Base-by-base conservation (phyloP, 2,113 vertebrate species). In the Pao palembangensis region DNA sequence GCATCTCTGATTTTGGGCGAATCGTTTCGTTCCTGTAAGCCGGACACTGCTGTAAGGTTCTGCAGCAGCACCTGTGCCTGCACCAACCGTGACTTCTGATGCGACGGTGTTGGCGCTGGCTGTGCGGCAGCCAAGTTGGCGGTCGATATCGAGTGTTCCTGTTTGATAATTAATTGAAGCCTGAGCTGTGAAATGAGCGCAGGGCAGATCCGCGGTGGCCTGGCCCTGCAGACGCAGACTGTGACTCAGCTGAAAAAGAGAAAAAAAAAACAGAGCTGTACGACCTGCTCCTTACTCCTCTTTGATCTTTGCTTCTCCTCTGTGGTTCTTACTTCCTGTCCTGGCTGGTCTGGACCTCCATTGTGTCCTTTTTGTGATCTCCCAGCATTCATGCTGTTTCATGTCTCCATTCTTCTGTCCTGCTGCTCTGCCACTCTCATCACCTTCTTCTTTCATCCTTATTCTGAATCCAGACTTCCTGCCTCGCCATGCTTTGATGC, bases 101-200 rank as follows among this genome's bases (percentile, higher is more conserved):
- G 44, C 60, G n/a, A 58, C 28, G 21, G 69, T 53, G 69, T 34
- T 21, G 0, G 44, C 23, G 56, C 58, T 61, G 62, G 64, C 43
- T 31, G 51, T 57, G 21, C 52, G 69, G 78, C 76, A 68, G 68
- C 68, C 14, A 52, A 59, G 67, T 64, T 12, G 34, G 34, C 34
- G 34, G 34, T 38, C 34, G 34, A 38, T 38, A 38, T 38, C 34
- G 71, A 64, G 61, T 75, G 51, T 60, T 66, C 60, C 57, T 49
- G 68, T 73, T 81, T 75, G 80, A 84, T 86, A 19, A 81, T 86
- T 81, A 69, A 77, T 83, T 80, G 71, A 76, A 58, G 70, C 10
- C 71, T 16, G 43, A 57, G 64, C 68, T 81, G 73, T 65, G 63
- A 69, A 75, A 71, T 67, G 47, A 81, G 61, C 55, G 61, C 79